phyloP scores from a whole-genome alignment of 1,140 invertebrate species.

The Octopus sinensis region DNA sequence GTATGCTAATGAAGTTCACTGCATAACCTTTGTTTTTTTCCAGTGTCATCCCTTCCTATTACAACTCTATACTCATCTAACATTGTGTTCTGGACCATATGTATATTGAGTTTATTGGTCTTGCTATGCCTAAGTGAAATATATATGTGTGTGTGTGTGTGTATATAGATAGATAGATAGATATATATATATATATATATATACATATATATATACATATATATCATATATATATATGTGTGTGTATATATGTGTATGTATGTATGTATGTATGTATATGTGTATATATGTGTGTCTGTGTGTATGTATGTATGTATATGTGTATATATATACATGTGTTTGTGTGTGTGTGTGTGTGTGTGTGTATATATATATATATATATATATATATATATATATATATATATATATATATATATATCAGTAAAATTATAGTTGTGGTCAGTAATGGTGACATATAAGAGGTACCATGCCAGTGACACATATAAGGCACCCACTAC shows the following conservation, averaged over 20 bases:
- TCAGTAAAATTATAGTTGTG: neutral
- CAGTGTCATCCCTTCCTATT: too few relatives aligned
- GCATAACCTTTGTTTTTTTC: too few relatives aligned
- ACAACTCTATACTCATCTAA: too few relatives aligned
- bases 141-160: neutral
- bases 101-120: too few relatives aligned
- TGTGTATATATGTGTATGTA: neutral
- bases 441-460: neutral
- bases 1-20: too few relatives aligned
- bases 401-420: neutral
- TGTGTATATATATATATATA: neutral
- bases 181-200: slow-evolving; percentile 5
- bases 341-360: neutral
- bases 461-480: too few relatives aligned
- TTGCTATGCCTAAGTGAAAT: too few relatives aligned
- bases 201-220: neutral
- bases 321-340: neutral
- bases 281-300: neutral
- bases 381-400: slow-evolving; percentile 2
- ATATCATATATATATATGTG: neutral
- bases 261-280: neutral
- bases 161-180: neutral
- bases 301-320: neutral
- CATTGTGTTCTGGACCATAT: too few relatives aligned
- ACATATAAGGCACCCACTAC: too few relatives aligned